These are phyloP conservation scores for Coccyzus lansbergi DNA, from an alignment of 2,797 vertebrate species.

Conservation along the genomic window DNA sequence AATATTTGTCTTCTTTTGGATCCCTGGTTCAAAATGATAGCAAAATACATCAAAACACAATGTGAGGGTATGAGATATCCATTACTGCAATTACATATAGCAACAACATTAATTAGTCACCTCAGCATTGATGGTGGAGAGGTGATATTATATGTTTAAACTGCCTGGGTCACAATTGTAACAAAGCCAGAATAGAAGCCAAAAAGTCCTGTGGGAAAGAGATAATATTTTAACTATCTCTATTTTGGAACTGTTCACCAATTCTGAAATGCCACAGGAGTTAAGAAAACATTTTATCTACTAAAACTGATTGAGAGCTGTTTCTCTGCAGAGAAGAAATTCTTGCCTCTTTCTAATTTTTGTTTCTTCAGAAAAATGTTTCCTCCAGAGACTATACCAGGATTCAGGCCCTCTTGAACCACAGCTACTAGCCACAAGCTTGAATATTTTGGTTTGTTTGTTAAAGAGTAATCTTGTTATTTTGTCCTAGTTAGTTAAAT, in stretches of 20 bases:
- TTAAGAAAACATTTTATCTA: slow-evolving; percentile 70
- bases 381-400: slow-evolving; percentile 40
- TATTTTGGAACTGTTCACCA: slow-evolving; percentile 61
- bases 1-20: slow-evolving; percentile 28
- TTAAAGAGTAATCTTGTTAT: slow-evolving; percentile 45
- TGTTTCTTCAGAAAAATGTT: slow-evolving; percentile 53
- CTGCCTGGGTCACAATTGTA: neutral
- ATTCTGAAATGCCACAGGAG: slow-evolving; percentile 60
- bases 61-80: neutral
- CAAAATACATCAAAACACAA: slow-evolving; percentile 51
- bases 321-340: slow-evolving; percentile 59
- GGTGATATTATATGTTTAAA: slow-evolving; percentile 33
- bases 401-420: slow-evolving; percentile 55
- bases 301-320: slow-evolving; percentile 59
- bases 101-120: slow-evolving; percentile 32
- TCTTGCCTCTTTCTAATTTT: slow-evolving; percentile 63
- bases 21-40: slow-evolving; percentile 22
- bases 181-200: slow-evolving; percentile 27
- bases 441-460: slow-evolving; percentile 30
- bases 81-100: neutral
- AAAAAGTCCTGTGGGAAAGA: slow-evolving; percentile 59
- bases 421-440: slow-evolving; percentile 17
- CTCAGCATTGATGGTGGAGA: neutral
- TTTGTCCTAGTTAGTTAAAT: slow-evolving; percentile 38
- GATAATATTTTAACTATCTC: slow-evolving; percentile 68